Evolutionary conservation across 2,888 invertebrate genomes (phyloP).

Genomic region (Epinotia nisella): DNA sequence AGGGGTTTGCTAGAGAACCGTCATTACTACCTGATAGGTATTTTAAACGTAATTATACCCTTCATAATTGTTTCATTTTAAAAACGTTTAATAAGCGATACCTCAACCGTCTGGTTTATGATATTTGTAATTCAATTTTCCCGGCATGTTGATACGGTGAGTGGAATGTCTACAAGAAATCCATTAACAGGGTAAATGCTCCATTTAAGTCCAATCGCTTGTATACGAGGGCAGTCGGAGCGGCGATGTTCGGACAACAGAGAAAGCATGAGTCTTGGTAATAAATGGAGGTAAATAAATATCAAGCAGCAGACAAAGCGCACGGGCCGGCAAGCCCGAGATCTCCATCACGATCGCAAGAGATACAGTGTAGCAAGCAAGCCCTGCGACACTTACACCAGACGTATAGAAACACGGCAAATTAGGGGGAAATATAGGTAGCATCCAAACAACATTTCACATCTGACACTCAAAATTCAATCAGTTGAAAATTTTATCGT

Average conservation of each 20-base stretch:
- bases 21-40: constrained; percentile 43
- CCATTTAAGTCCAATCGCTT: constrained; percentile 56
- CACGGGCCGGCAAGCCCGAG: constrained; percentile 25
- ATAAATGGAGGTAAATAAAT: constrained; percentile 62
- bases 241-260: constrained; percentile 57
- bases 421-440: neutral
- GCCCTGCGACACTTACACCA: constrained; percentile 6
- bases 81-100: constrained; percentile 35
- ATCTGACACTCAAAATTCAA: no score
- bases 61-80: constrained; percentile 43
- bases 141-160: constrained; percentile 20
- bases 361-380: constrained; percentile 14
- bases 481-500: no score
- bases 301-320: constrained; percentile 52
- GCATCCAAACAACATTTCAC: no score
- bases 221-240: constrained; percentile 49
- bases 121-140: constrained; percentile 40
- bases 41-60: constrained; percentile 36
- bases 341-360: constrained; percentile 33
- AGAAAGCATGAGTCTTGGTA: constrained; percentile 61
- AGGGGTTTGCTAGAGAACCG: constrained; percentile 43
- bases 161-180: constrained; percentile 46
- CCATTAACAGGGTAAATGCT: constrained; percentile 54
- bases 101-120: constrained; percentile 26
- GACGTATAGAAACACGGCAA: neutral